These are phyloP conservation scores for Nibea albiflora DNA, from an alignment of 2,113 vertebrate genomes.

Conservation along the genomic window DNA sequence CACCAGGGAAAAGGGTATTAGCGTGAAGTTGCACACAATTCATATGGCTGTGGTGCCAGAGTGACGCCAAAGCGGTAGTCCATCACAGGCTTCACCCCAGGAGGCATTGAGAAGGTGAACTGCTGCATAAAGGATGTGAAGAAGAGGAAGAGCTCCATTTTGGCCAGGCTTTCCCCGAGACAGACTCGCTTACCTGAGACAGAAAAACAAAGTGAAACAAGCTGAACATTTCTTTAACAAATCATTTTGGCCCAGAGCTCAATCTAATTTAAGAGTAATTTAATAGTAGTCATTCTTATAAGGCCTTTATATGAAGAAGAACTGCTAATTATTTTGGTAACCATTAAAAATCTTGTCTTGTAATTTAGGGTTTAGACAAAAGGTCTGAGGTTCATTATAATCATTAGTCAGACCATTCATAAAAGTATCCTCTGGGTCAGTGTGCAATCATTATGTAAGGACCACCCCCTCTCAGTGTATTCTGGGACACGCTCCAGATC, in stretches of 20 bases:
- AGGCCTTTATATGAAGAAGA: neutral
- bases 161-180: conserved; percentile 84
- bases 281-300: neutral
- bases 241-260: neutral
- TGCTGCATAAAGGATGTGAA: conserved; percentile 82
- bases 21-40: conserved; percentile 66
- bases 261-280: neutral
- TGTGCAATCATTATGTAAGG: too few relatives aligned
- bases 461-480: neutral
- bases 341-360: neutral
- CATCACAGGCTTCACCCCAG: conserved; percentile 34
- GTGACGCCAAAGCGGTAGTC: neutral
- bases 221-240: neutral
- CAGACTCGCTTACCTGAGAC: conserved; percentile 83
- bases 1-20: neutral
- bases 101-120: conserved; percentile 67
- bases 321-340: neutral
- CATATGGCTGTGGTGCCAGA: conserved; percentile 41
- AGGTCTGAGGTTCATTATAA: neutral
- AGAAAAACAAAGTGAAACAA: neutral
- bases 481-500: neutral
- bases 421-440: too few relatives aligned
- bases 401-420: neutral
- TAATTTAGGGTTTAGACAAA: neutral
- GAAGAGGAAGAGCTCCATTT: conserved; percentile 86